phyloP scores from a whole-genome alignment of 1,140 invertebrate species.

The Akabosia matsudoensis region DNA sequence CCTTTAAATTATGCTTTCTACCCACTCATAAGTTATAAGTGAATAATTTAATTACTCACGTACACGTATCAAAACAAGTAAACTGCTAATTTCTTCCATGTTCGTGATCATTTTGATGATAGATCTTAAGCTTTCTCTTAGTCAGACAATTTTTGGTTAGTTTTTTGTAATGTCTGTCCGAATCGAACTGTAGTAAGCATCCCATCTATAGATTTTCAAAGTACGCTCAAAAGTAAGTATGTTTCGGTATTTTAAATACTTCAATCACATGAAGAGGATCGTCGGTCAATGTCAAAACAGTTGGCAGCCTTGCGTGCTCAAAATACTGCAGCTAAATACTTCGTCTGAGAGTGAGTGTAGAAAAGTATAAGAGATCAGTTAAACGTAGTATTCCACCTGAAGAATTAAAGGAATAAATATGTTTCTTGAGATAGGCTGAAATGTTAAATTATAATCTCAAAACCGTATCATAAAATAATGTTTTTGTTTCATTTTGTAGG shows the following conservation, averaged over 20 bases:
- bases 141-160: too few species aligned
- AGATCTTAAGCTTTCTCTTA: too few species aligned
- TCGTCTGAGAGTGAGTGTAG: neutral
- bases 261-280: neutral
- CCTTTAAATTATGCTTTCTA: too few species aligned
- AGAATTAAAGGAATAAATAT: too few species aligned
- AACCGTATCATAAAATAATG: neutral
- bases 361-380: neutral
- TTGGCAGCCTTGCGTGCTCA: constrained; percentile 5
- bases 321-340: neutral
- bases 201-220: too few species aligned
- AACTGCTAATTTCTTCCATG: too few species aligned
- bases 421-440: neutral
- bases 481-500: constrained; percentile 28
- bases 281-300: constrained; percentile 2
- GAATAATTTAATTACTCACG: too few species aligned
- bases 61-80: too few species aligned
- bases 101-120: too few species aligned
- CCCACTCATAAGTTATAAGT: too few species aligned
- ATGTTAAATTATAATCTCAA: neutral
- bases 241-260: neutral
- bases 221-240: neutral
- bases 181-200: too few species aligned
- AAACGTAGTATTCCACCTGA: neutral
- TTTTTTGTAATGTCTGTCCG: too few species aligned